phyloP scores from a whole-genome alignment of 2,888 invertebrate genomes.

The Stenodema calcarata region DNA sequence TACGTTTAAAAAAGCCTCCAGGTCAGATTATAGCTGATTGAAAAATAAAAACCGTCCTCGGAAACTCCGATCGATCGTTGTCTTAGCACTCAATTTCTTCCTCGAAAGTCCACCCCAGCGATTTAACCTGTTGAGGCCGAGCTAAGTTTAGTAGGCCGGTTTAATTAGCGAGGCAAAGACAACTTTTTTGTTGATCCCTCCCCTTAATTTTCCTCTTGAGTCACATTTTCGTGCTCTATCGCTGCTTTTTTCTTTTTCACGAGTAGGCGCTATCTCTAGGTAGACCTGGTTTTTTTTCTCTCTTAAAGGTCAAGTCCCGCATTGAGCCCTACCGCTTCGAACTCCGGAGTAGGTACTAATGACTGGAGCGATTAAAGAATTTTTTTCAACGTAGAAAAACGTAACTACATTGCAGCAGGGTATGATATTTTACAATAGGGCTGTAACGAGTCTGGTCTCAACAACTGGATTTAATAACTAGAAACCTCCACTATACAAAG shows the following conservation, averaged over 20 bases:
- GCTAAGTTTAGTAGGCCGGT: constrained; percentile 8
- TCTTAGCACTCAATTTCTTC: not conserved
- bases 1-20: too few relatives aligned
- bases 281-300: not conserved
- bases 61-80: not conserved
- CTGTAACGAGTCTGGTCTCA: too few relatives aligned
- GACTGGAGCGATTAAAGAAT: not conserved
- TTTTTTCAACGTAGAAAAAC: not conserved
- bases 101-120: not conserved
- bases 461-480: too few relatives aligned
- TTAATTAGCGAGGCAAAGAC: constrained; percentile 19
- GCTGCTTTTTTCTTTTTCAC: not conserved
- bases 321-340: not conserved
- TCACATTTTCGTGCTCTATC: not conserved
- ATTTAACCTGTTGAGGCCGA: not conserved
- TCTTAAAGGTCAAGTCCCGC: not conserved
- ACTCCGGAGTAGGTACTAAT: not conserved
- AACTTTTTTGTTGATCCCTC: not conserved
- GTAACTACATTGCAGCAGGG: too few relatives aligned
- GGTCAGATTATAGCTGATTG: not conserved
- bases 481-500: too few relatives aligned
- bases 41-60: not conserved
- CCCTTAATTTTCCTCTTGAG: not conserved
- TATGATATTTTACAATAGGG: too few relatives aligned
- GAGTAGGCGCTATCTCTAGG: not conserved